Evolutionary conservation across 2,797 vertebrate genomes (phyloP).

Genomic region (Danio albolineatus): DNA sequence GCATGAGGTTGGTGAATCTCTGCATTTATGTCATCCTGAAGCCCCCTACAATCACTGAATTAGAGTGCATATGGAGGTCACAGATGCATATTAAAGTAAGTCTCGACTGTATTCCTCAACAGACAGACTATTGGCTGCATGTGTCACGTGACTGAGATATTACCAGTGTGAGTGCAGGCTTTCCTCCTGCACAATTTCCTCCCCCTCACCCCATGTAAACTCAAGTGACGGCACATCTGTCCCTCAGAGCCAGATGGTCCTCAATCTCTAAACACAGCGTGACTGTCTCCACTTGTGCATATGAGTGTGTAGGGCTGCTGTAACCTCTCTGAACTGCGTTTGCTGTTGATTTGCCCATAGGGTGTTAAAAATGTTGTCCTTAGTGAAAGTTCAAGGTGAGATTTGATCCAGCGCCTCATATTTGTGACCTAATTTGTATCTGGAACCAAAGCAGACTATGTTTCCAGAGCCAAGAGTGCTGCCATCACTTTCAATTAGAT

Average conservation of each 20-base stretch:
- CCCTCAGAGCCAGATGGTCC: constrained; percentile 7
- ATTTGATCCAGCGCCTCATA: neutral
- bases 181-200: neutral
- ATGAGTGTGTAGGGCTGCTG: constrained; percentile 8
- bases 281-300: neutral
- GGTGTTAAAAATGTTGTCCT: neutral
- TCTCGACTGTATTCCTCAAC: neutral
- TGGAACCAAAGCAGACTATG: neutral
- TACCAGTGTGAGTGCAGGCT: neutral
- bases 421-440: neutral
- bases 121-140: constrained; percentile 30
- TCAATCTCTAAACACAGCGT: constrained; percentile 3
- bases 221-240: constrained; percentile 21
- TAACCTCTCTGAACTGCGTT: constrained; percentile 15
- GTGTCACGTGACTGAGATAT: constrained; percentile 12
- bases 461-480: neutral
- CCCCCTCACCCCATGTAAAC: neutral
- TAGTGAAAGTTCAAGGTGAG: neutral
- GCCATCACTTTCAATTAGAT: too few relatives aligned
- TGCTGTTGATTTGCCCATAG: neutral
- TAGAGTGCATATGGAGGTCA: neutral
- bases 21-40: too few relatives aligned
- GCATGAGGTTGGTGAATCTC: too few relatives aligned
- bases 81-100: neutral
- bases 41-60: neutral